phyloP scores from a whole-genome alignment of 2,797 vertebrate species.

The Nyctibius grandis region DNA sequence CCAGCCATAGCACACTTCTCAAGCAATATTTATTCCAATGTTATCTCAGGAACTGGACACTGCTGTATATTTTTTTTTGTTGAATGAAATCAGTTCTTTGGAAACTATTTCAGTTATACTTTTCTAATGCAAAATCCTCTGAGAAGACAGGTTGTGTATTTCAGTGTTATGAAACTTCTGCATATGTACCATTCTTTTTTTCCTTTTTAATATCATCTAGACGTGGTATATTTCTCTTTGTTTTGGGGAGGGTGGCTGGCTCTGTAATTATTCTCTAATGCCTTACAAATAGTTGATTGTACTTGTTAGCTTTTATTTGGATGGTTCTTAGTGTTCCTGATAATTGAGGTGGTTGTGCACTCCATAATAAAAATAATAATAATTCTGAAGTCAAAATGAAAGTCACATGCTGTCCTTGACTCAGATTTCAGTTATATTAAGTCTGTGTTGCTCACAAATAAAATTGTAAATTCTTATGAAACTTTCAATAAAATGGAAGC shows the following conservation, averaged over 20 bases:
- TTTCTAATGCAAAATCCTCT: background rate
- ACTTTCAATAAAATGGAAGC: background rate
- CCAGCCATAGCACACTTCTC: background rate
- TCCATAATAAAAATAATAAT: background rate
- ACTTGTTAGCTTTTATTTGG: background rate
- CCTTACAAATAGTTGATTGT: background rate
- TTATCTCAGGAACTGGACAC: background rate
- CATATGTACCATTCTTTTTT: background rate
- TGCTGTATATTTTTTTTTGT: background rate
- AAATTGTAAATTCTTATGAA: background rate
- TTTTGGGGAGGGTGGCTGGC: background rate
- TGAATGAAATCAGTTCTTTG: background rate
- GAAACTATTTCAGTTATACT: background rate
- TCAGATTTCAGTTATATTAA: background rate
- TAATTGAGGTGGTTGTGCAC: background rate
- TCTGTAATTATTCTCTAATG: background rate
- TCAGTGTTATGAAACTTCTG: background rate
- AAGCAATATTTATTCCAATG: background rate
- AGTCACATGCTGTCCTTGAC: background rate
- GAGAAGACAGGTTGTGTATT: background rate
- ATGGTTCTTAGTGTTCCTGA: background rate
- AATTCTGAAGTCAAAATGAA: conserved; percentile 29
- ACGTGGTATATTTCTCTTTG: background rate
- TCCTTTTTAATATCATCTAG: background rate
- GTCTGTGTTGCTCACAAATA: background rate